Evolutionary conservation across 2,113 vertebrate species (phyloP).

Genomic region (Beaufortia kweichowensis): DNA sequence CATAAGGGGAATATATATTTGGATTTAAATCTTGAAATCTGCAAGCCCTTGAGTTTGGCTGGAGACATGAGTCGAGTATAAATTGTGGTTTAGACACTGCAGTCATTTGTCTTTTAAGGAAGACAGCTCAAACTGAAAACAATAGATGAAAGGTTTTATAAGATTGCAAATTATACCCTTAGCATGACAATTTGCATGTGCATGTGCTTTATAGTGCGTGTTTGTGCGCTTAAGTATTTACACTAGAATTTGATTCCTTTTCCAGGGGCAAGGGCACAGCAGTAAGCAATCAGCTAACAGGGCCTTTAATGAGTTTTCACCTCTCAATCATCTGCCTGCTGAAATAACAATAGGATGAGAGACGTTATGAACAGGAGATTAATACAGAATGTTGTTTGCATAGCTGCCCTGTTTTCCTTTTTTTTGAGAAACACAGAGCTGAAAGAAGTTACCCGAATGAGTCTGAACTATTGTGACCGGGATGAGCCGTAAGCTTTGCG

Average conservation of each 20-base stretch:
- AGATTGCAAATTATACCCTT: too few species aligned
- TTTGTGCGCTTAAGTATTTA: constrained; percentile 1
- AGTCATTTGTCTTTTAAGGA: neutral
- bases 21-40: neutral
- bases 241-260: constrained; percentile 21
- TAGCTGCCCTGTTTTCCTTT: constrained; percentile 6
- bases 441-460: constrained; percentile 16
- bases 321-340: constrained; percentile 28
- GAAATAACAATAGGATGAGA: constrained; percentile 44
- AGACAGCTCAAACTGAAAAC: neutral
- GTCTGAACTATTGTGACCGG: constrained; percentile 20
- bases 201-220: neutral
- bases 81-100: neutral
- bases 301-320: constrained; percentile 34
- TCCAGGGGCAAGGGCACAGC: neutral
- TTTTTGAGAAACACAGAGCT: neutral
- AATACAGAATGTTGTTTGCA: constrained; percentile 18
- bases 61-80: neutral
- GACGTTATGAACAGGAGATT: neutral
- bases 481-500: neutral
- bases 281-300: constrained; percentile 28
- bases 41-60: neutral
- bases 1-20: neutral
- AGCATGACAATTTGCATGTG: neutral
- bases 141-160: neutral